Evolutionary conservation across 2,113 vertebrate species (phyloP).

Genomic region (Piaya cayana): DNA sequence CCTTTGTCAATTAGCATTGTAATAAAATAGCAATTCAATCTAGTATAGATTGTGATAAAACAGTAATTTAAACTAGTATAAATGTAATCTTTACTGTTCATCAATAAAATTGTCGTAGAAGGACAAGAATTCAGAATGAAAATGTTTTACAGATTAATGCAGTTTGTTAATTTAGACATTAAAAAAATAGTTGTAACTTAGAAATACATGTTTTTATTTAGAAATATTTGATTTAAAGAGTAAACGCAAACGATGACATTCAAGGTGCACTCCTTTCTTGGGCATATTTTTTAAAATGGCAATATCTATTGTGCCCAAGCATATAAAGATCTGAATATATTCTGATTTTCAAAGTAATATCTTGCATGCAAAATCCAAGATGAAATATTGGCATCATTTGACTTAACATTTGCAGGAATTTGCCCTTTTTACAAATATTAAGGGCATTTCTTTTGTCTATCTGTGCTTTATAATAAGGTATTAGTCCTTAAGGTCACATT

Average conservation of each 20-base stretch:
- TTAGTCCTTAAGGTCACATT: background rate
- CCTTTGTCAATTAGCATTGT: background rate
- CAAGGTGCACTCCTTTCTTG: slow-evolving; percentile 57
- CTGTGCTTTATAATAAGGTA: background rate
- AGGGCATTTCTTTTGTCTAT: background rate
- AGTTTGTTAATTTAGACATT: slow-evolving; percentile 6
- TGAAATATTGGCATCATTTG: background rate
- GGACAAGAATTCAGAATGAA: background rate
- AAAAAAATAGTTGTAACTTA: background rate
- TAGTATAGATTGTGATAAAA: background rate
- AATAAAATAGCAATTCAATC: background rate
- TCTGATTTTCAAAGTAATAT: background rate
- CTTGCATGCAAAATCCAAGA: background rate
- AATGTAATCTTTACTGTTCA: background rate
- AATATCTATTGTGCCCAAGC: background rate
- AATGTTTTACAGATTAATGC: slow-evolving; percentile 10
- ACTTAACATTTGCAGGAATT: background rate
- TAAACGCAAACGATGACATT: background rate
- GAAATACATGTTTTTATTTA: background rate
- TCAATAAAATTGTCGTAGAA: slow-evolving; percentile 26
- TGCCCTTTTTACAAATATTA: background rate
- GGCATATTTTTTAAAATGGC: background rate
- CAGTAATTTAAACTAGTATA: background rate
- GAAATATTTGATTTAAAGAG: background rate
- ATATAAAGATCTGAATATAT: background rate